A percentile compares a stretch with the other conserved stretches of the same genome.
Conservation (phyloP, 2,797 vertebrate genomes). For the Mustela erminea region DNA sequence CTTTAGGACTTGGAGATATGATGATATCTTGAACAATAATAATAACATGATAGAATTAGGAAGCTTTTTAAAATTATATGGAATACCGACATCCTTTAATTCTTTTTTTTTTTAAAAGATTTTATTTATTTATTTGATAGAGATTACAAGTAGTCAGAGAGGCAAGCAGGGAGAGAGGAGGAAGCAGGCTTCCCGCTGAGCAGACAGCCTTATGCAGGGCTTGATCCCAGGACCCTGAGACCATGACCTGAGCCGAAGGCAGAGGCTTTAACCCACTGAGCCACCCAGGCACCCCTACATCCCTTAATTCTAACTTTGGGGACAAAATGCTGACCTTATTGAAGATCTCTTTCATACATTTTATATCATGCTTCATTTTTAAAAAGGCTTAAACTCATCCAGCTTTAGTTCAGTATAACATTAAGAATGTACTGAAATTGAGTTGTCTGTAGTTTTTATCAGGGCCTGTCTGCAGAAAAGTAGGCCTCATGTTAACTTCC, state of each 20-base stretch:
- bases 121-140: too few relatives aligned
- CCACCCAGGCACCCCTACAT: not conserved
- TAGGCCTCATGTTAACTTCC: not conserved
- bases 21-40: not conserved
- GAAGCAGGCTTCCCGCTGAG: too few relatives aligned
- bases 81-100: not conserved
- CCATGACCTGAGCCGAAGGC: too few relatives aligned
- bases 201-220: too few relatives aligned
- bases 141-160: too few relatives aligned
- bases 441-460: not conserved
- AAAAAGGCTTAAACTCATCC: not conserved
- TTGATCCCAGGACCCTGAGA: too few relatives aligned
- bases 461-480: not conserved
- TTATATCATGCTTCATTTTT: constrained; percentile 43
- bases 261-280: too few relatives aligned
- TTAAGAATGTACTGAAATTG: constrained; percentile 16
- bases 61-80: not conserved
- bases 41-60: not conserved
- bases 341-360: not conserved
- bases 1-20: not conserved
- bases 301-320: constrained; percentile 36
- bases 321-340: not conserved
- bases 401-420: not conserved
- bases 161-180: too few relatives aligned
- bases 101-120: too few relatives aligned